Conservation (phyloP, 2,888 invertebrate species). For the Horisme vitalbata region DNA sequence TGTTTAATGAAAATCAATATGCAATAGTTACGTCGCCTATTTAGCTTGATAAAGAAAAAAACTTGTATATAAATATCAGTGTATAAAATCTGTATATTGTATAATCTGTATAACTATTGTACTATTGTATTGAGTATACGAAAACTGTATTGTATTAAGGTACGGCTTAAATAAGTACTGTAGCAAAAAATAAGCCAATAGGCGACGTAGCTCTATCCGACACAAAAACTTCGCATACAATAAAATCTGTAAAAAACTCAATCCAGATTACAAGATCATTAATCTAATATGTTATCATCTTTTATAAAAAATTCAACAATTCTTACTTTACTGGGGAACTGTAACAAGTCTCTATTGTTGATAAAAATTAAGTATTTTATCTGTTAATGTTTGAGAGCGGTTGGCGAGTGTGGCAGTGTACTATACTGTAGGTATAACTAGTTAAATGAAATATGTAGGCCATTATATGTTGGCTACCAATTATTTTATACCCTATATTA, state of each 20-base stretch:
- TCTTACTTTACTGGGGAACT: constrained; percentile 80
- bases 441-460: constrained; percentile 63
- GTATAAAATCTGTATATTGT: constrained; percentile 63
- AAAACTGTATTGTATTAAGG: constrained; percentile 37
- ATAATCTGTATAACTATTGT: constrained; percentile 58
- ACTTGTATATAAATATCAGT: constrained; percentile 61
- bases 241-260: constrained; percentile 79
- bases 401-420: constrained; percentile 79
- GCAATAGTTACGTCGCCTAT: constrained; percentile 59
- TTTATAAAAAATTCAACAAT: constrained; percentile 82
- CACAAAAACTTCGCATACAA: constrained; percentile 62
- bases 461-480: constrained; percentile 79
- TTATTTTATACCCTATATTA: constrained; percentile 60
- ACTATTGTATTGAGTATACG: constrained; percentile 54
- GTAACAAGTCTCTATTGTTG: constrained; percentile 79
- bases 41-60: constrained; percentile 53
- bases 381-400: constrained; percentile 62
- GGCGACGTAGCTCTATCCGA: constrained; percentile 57
- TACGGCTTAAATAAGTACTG: constrained; percentile 71
- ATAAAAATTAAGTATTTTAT: constrained; percentile 55
- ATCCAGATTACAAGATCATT: constrained; percentile 83
- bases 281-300: constrained; percentile 76
- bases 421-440: constrained; percentile 47
- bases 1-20: constrained; percentile 64
- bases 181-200: constrained; percentile 75